Percentiles rank a stretch among this genome's conserved stretches.
Conservation (phyloP, 1,140 invertebrate species). For the Dendroctonus ponderosae region DNA sequence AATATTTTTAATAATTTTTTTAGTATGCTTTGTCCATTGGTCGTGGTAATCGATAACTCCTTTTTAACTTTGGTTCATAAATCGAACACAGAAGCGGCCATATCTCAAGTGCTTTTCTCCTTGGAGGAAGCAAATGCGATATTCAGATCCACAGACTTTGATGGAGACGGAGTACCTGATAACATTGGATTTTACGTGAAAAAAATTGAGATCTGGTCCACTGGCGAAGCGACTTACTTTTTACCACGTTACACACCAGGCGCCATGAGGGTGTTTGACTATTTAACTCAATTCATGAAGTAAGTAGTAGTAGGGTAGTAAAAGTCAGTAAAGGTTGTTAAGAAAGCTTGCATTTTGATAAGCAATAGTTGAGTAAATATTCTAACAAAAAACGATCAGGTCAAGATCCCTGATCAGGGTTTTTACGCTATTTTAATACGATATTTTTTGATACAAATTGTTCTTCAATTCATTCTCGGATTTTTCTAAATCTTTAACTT, state of each 20-base stretch:
- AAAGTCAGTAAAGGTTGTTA: too few species aligned
- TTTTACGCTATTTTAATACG: too few species aligned
- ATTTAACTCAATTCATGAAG: constrained; percentile 19
- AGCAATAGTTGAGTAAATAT: constrained; percentile 1
- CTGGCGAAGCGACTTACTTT: constrained; percentile 17
- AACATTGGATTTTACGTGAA: constrained; percentile 40
- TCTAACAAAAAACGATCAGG: neutral
- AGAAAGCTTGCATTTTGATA: too few species aligned
- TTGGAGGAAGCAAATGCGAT: constrained; percentile 38
- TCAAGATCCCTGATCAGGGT: too few species aligned
- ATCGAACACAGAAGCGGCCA: constrained; percentile 21
- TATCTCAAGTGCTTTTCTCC: constrained; percentile 31
- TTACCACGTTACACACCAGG: constrained; percentile 10
- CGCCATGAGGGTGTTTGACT: constrained; percentile 1
- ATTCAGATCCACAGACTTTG: constrained; percentile 41
- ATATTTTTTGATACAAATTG: too few species aligned
- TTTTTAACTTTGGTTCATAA: constrained; percentile 28
- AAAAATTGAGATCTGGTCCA: constrained; percentile 23
- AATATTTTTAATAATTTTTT: too few species aligned
- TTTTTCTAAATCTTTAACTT: too few species aligned
- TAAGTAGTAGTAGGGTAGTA: neutral
- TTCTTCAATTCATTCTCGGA: too few species aligned
- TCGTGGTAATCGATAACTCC: constrained; percentile 34
- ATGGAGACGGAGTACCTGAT: constrained; percentile 38
- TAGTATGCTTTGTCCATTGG: constrained; percentile 4